These are phyloP conservation scores for Carettochelys insculpta DNA, from an alignment of 2,113 vertebrate species.

Conservation along the genomic window DNA sequence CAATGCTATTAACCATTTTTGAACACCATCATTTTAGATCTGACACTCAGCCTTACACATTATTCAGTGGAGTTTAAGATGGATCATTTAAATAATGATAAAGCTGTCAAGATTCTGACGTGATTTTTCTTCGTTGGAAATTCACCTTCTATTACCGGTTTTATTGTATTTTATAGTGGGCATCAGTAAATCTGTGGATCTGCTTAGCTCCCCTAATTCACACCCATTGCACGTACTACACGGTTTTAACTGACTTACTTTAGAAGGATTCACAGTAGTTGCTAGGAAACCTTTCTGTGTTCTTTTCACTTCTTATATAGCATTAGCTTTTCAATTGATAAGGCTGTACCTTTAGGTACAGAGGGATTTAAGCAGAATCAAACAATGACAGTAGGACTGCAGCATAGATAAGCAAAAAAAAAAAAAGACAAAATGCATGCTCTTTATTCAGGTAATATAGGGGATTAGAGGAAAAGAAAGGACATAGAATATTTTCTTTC, in stretches of 20 bases:
- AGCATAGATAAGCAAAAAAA: conserved; percentile 58
- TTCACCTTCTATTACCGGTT: conserved; percentile 69
- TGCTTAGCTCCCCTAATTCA: conserved; percentile 64
- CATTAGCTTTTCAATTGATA: conserved; percentile 79
- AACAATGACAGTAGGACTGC: conserved; percentile 68
- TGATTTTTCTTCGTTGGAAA: conserved; percentile 73
- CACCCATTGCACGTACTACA: conserved; percentile 68
- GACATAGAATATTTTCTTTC: conserved; percentile 33
- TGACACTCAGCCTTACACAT: conserved; percentile 55
- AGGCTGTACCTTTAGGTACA: conserved; percentile 72
- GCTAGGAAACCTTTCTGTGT: conserved; percentile 80
- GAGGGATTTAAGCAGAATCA: conserved; percentile 75
- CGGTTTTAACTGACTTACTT: conserved; percentile 79
- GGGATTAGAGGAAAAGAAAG: conserved; percentile 54
- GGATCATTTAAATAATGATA: conserved; percentile 77
- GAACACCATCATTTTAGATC: conserved; percentile 13
- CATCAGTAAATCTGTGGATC: conserved; percentile 69
- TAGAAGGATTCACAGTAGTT: conserved; percentile 77
- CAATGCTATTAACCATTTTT: conserved; percentile 47
- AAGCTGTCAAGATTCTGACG: conserved; percentile 70
- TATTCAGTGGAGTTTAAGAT: conserved; percentile 63
- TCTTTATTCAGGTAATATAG: conserved; percentile 66
- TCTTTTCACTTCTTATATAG: conserved; percentile 76
- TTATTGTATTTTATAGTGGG: conserved; percentile 71
- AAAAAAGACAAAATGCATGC: conserved; percentile 35